Evolutionary conservation across 2,888 invertebrate genomes (phyloP).

Genomic region (Campoplex nolae): DNA sequence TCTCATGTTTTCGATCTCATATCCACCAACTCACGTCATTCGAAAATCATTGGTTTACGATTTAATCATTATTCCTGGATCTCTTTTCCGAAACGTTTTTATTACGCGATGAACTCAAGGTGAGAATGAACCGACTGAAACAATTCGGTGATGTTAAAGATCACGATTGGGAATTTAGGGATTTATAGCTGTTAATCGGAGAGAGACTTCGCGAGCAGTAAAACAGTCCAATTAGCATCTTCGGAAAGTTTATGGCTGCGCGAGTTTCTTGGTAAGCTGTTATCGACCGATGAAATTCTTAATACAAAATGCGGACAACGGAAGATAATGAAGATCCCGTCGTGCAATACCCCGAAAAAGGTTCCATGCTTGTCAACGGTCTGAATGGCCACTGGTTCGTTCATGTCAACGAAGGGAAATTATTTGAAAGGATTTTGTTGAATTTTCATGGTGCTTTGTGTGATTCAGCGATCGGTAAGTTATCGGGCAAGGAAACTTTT

Average conservation of each 20-base stretch:
- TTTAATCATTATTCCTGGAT: constrained; percentile 11
- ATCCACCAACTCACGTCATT: constrained; percentile 16
- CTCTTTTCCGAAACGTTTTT: not conserved
- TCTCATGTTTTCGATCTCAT: constrained; percentile 21
- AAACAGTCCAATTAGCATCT: not conserved
- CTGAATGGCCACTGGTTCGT: not conserved
- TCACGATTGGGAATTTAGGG: not conserved
- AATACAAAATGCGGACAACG: not conserved
- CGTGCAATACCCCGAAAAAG: not conserved
- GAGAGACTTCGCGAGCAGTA: not conserved
- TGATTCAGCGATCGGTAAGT: not conserved
- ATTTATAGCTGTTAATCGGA: not conserved
- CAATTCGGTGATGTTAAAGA: not conserved
- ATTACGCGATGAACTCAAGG: not conserved
- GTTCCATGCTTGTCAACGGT: not conserved
- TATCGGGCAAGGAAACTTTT: not conserved
- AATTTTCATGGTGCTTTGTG: not conserved
- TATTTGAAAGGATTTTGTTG: not conserved
- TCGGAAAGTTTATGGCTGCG: not conserved
- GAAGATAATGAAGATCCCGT: not conserved
- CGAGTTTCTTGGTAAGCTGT: not conserved
- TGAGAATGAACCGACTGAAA: not conserved
- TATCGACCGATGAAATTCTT: not conserved
- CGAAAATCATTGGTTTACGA: not conserved
- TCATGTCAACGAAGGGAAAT: not conserved